A percentile compares a stretch with the other conserved stretches of the same genome.
Evolutionary conservation across 2,888 invertebrate species (phyloP).

Genomic region (Acheta domesticus): DNA sequence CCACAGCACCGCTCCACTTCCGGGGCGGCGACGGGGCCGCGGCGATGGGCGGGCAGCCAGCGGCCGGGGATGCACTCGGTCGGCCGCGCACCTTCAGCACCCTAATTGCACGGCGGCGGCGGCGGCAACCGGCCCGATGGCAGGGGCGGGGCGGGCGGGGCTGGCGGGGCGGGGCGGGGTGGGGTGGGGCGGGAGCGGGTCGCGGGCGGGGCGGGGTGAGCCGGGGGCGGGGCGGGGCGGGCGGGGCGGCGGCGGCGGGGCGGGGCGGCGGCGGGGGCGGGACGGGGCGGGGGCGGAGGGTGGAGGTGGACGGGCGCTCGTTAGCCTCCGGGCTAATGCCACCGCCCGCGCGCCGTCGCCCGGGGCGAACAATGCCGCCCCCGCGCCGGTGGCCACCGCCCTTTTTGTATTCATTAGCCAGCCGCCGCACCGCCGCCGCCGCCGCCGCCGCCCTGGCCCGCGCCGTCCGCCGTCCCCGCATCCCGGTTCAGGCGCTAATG

Average conservation of each 20-base stretch:
- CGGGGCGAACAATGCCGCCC: neutral
- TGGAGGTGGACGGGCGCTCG: neutral
- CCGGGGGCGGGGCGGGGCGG: no score
- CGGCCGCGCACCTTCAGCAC: no score
- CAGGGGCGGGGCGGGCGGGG: no score
- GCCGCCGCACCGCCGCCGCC: neutral
- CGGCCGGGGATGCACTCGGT: no score
- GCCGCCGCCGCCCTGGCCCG: neutral
- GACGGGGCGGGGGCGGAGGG: neutral
- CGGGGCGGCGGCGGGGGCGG: neutral
- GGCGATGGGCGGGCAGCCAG: no score
- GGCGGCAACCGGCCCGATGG: no score
- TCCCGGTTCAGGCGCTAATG: neutral
- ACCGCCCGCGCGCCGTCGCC: slow-evolving; percentile 3
- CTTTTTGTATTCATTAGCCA: slow-evolving; percentile 18
- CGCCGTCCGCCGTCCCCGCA: neutral
- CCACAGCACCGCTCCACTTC: no score
- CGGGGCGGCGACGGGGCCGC: no score
- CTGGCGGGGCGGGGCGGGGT: no score
- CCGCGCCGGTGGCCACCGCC: neutral
- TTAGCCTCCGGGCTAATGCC: slow-evolving; percentile 4
- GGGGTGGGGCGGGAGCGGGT: no score
- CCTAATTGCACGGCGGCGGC: no score
- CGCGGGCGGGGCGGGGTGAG: no score
- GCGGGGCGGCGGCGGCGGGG: neutral